Percentiles rank a stretch among this genome's conserved stretches.
phyloP scores from a whole-genome alignment of 2,888 invertebrate genomes.

The Hipparchia sbordonii region DNA sequence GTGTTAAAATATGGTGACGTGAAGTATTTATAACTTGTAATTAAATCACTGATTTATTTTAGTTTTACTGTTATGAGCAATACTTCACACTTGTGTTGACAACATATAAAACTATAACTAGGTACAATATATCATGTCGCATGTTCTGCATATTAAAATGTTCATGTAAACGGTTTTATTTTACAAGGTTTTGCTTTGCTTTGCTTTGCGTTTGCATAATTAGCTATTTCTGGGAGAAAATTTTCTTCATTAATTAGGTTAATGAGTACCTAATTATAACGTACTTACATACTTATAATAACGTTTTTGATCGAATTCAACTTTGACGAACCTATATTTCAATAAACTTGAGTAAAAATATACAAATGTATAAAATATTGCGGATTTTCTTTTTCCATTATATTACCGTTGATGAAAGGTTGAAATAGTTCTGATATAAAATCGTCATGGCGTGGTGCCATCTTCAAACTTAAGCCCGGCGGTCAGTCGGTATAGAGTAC shows the following conservation, averaged over 20 bases:
- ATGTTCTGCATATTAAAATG: conserved; percentile 15
- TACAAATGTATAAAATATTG: too few relatives aligned
- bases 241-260: background rate
- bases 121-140: conserved; percentile 18
- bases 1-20: conserved; percentile 19
- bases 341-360: too few relatives aligned
- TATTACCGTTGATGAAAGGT: too few relatives aligned
- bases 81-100: conserved; percentile 33
- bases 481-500: too few relatives aligned
- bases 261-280: background rate
- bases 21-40: conserved; percentile 33
- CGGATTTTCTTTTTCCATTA: too few relatives aligned
- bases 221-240: background rate
- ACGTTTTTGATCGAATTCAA: background rate
- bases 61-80: conserved; percentile 33
- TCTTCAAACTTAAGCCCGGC: too few relatives aligned
- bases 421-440: too few relatives aligned
- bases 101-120: conserved; percentile 25
- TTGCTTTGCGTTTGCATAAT: background rate
- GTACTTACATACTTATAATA: background rate
- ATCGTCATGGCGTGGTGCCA: too few relatives aligned
- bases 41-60: conserved; percentile 37
- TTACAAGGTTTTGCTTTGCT: conserved; percentile 13
- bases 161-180: conserved; percentile 5
- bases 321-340: background rate